Percentiles rank a stretch among this genome's conserved stretches.
phyloP scores from a whole-genome alignment of 2,113 vertebrate species.

The Sander lucioperca region DNA sequence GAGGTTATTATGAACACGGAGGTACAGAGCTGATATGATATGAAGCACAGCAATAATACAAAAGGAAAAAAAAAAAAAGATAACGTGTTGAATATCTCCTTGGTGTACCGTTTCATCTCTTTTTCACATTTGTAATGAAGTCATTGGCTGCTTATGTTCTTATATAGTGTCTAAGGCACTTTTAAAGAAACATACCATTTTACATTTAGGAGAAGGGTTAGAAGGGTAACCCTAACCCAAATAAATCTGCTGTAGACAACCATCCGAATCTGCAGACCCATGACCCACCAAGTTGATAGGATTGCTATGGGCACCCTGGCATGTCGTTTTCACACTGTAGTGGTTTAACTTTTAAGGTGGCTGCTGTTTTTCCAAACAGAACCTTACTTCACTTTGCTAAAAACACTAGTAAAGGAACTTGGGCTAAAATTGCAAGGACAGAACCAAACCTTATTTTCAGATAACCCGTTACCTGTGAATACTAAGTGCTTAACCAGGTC shows the following conservation, averaged over 20 bases:
- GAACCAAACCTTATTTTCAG: not conserved
- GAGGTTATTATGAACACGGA: constrained; percentile 85
- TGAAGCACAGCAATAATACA: constrained; percentile 85
- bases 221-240: not conserved
- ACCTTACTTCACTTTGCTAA: not conserved
- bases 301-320: not conserved
- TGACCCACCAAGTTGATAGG: not conserved
- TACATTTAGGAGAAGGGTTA: constrained; percentile 47
- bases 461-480: not conserved
- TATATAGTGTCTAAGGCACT: constrained; percentile 98
- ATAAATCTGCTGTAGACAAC: constrained; percentile 9
- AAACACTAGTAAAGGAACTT: not conserved
- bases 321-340: not conserved
- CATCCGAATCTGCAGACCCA: constrained; percentile 34
- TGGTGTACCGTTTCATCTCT: constrained; percentile 40
- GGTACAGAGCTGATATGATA: constrained; percentile 82
- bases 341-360: constrained; percentile 1
- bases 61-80: constrained; percentile 63
- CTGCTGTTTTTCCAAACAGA: constrained; percentile 9
- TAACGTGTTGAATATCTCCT: constrained; percentile 44
- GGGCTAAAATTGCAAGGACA: not conserved
- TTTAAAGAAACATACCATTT: constrained; percentile 88
- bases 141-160: constrained; percentile 82
- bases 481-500: constrained; percentile 21
- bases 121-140: constrained; percentile 8